Percentiles rank a stretch among this genome's conserved stretches.
Evolutionary conservation across 2,113 vertebrate species (phyloP).

Genomic region (Corythaeola cristata): DNA sequence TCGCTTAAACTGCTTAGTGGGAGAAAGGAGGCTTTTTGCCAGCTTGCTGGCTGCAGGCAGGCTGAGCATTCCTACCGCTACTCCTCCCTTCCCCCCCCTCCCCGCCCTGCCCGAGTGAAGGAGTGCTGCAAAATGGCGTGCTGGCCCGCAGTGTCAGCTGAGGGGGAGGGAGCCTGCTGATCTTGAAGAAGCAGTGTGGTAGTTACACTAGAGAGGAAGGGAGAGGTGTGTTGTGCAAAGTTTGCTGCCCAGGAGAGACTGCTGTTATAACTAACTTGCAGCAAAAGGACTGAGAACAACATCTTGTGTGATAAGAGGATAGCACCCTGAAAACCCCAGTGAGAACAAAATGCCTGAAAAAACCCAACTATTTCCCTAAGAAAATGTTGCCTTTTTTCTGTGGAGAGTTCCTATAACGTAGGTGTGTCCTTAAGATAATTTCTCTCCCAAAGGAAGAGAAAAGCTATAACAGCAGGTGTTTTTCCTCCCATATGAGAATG

Average conservation of each 20-base stretch:
- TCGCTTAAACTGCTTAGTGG: background rate
- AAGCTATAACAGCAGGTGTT: background rate
- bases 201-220: background rate
- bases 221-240: background rate
- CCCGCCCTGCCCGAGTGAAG: no score
- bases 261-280: background rate
- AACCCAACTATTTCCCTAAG: rapidly evolving
- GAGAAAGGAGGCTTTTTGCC: background rate
- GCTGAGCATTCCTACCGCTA: rapidly evolving
- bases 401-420: rapidly evolving
- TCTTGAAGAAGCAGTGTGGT: background rate
- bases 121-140: background rate
- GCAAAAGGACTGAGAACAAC: background rate
- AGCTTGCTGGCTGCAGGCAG: background rate
- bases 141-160: background rate
- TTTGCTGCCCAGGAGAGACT: background rate
- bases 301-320: background rate
- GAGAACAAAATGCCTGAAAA: background rate
- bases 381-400: background rate
- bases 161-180: background rate
- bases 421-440: background rate
- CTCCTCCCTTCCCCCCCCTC: rapidly evolving
- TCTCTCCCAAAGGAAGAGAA: background rate
- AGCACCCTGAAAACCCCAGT: background rate
- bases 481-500: background rate